Evolutionary conservation across 2,797 vertebrate genomes (phyloP), one percentile per base, ranked within the genome.

Genomic region (Odontamblyopus rebecca): DNA sequence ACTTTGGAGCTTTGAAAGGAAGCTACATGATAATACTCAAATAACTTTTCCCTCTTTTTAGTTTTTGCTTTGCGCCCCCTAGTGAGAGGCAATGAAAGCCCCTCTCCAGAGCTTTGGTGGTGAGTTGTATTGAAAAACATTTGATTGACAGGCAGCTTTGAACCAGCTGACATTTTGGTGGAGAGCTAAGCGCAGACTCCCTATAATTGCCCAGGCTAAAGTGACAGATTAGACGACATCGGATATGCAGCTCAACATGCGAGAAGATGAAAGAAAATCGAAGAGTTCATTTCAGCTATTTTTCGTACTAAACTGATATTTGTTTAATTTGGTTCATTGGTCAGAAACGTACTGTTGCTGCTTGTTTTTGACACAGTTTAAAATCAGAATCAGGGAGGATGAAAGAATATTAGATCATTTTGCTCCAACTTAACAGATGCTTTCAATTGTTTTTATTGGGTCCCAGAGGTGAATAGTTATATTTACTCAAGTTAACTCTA

Each of bases 141-240:
- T 81, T 89, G 85, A 91, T 72, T 88, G 89, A 86, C 90, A 88
- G 86, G 76, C 75, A 74, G 88, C 89, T 91, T 89, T 90, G 83
- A 88, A 87, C 81, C 27, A 70, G 70, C 81, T 88, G 89, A 88
- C 89, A 88, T 90, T 88, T 86, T 86, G 79, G 84, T 85, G 73
- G 78, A 85, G 83, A 77, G 73, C 85, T 88, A 87, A 90, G 85
- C 71, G 62, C 80, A 30, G 80, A 65, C 84, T 89, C 85, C 74
- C 77, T 65, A 79, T 93, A 92, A 93, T 91, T 90, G 89, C 86
- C 85, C 78, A 69, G 74, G 75, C 81, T 88, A 81, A 81, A 76
- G 85, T 54, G 79, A 87, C 82, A 81, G 84, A 85, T 87, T 80
- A 86, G 80, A 89, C 87, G 88, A 86, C 85, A 82, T 86, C 75